phyloP scores from a whole-genome alignment of 2,797 vertebrate species.

The Chrosomus eos region DNA sequence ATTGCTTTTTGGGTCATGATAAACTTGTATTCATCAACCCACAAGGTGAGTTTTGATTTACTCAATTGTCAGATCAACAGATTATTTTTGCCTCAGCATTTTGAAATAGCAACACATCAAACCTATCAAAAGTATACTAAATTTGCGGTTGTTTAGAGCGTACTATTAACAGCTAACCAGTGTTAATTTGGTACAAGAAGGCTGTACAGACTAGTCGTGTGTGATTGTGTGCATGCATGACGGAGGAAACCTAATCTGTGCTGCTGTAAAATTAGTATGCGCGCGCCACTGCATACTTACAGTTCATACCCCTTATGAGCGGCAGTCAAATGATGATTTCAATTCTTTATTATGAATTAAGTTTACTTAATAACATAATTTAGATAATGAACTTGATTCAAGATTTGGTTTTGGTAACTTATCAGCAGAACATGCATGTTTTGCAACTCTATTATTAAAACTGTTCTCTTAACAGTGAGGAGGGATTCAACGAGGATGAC shows the following conservation, averaged over 20 bases:
- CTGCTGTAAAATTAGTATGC: constrained; percentile 27
- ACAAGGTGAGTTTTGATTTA: constrained; percentile 19
- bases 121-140: background rate
- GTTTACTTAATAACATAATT: background rate
- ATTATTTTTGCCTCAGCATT: constrained; percentile 6
- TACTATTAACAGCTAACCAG: background rate
- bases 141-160: background rate
- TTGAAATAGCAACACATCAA: background rate
- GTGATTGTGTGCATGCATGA: constrained; percentile 26
- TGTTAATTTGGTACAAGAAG: background rate
- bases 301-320: background rate
- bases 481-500: background rate
- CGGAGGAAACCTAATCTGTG: constrained; percentile 36
- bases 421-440: background rate
- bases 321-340: background rate
- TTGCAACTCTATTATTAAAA: background rate
- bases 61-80: background rate
- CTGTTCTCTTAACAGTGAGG: background rate
- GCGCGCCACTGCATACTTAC: background rate
- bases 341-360: background rate
- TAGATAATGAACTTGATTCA: background rate
- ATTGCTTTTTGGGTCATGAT: background rate
- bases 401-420: background rate
- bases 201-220: background rate
- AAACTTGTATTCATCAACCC: background rate